Percentiles rank a stretch among this genome's conserved stretches.
Evolutionary conservation across 2,888 invertebrate genomes (phyloP).

Genomic region (Sabatieria punctata): DNA sequence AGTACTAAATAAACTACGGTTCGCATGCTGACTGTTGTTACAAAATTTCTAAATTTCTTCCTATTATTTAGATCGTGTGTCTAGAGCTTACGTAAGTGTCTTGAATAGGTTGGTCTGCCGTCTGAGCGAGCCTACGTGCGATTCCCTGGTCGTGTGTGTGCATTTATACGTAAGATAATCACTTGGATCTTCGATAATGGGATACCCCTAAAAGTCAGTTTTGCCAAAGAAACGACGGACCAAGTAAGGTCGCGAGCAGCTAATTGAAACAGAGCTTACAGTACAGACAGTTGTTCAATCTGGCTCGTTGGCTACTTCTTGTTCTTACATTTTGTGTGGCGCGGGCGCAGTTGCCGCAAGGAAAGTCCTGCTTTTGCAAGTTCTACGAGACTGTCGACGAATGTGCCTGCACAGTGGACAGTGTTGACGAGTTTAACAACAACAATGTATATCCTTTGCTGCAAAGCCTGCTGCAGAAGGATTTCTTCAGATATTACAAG

Average conservation of each 20-base stretch:
- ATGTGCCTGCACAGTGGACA: slow-evolving; percentile 78
- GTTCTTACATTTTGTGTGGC: not conserved
- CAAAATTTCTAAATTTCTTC: no score
- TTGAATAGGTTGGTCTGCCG: no score
- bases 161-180: no score
- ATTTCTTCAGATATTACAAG: slow-evolving; percentile 70
- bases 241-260: not conserved
- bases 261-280: not conserved
- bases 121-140: no score
- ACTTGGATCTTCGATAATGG: no score
- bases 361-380: slow-evolving; percentile 5
- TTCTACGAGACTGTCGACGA: slow-evolving; percentile 52
- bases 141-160: no score
- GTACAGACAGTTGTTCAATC: not conserved
- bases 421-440: slow-evolving; percentile 87
- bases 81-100: no score
- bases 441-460: slow-evolving; percentile 74
- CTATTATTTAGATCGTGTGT: no score
- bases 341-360: slow-evolving; percentile 1
- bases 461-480: slow-evolving; percentile 65
- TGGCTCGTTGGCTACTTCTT: not conserved
- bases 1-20: no score
- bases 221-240: not conserved
- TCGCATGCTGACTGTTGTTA: no score
- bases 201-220: no score